Base-by-base conservation (phyloP, 2,113 vertebrate species). In the Cervus canadensis region DNA sequence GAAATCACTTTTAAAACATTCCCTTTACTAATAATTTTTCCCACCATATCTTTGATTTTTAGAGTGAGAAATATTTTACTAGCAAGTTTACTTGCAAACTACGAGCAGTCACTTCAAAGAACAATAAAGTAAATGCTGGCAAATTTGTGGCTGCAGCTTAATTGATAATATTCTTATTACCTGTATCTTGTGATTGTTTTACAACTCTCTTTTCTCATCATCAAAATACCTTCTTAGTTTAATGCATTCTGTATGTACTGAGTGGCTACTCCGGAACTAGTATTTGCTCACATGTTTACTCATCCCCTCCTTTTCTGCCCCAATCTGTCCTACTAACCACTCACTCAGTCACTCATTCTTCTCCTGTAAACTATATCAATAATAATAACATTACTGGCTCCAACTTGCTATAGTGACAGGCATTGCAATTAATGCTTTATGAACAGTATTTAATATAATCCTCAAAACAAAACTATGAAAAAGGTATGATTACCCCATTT, bases 41-140 rank as follows among this genome's bases (percentile, higher is more conserved):
- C 85, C 30, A 28, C 7, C 85, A 16, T 71, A 28, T 16, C 36
- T 97, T 97, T 57, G 89, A 98, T 71, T 98, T 98, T 90, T 91
- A 67, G 30, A 96, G 50, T 5, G 81, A 96, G 94, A 97, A 96
- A 59, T 67, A 0, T 5, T 94, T 98, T 95, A 95, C 95, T 95
- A 96, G 64, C n/a, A 97, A 94, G 91, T 87, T 71, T 94, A 76
- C 95, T 86, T 98, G 83, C 33, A 97, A 98, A 85, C 3, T 89
- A 50, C 81, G 54, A 79, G 71, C 19, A 93, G 40, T 52, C 79
- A 94, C 13, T 90, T 91, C 81, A 87, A 97, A 96, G 89, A 36
- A 0, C 97, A 98, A 95, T 94, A 97, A n/a, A 74, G 56, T 86
- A 9, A 52, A 54, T 95, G 52, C 62, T 89, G 33, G 71, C 21